phyloP scores from a whole-genome alignment of 2,113 vertebrate genomes.

The Mystacornis crossleyi region DNA sequence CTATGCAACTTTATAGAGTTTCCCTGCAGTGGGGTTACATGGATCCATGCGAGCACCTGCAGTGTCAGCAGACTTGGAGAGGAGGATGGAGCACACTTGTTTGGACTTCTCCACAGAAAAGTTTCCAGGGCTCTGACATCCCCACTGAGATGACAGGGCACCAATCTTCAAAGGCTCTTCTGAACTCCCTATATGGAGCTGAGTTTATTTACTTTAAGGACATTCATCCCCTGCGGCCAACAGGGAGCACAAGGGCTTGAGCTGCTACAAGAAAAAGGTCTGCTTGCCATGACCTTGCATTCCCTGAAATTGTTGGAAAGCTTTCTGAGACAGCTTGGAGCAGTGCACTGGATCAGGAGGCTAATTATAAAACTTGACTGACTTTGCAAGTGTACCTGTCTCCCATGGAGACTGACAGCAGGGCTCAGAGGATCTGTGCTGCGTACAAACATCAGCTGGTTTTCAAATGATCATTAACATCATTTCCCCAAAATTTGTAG shows the following conservation, averaged over 20 bases:
- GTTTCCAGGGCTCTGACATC: background rate
- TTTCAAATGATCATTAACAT: background rate
- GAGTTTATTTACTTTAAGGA: slow-evolving; percentile 21
- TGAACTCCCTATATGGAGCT: background rate
- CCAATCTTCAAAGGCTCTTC: background rate
- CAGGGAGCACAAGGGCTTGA: background rate
- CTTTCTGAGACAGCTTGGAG: background rate
- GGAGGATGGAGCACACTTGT: rapidly evolving
- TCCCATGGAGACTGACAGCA: background rate
- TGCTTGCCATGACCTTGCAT: background rate
- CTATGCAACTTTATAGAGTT: slow-evolving; percentile 6
- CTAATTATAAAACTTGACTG: slow-evolving; percentile 13
- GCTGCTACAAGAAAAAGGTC: background rate
- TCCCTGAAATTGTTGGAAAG: background rate
- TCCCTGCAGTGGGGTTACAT: background rate
- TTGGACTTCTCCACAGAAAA: background rate
- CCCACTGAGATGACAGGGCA: background rate
- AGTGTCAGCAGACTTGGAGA: background rate
- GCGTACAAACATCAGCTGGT: background rate
- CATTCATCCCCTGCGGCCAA: background rate
- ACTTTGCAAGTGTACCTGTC: background rate
- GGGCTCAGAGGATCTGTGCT: background rate
- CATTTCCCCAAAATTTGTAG: background rate
- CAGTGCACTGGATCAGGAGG: background rate
- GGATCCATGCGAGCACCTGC: background rate